Percentiles rank a stretch among this genome's conserved stretches.
Conservation (phyloP, 2,888 invertebrate species). For the Thymelicus acteon region DNA sequence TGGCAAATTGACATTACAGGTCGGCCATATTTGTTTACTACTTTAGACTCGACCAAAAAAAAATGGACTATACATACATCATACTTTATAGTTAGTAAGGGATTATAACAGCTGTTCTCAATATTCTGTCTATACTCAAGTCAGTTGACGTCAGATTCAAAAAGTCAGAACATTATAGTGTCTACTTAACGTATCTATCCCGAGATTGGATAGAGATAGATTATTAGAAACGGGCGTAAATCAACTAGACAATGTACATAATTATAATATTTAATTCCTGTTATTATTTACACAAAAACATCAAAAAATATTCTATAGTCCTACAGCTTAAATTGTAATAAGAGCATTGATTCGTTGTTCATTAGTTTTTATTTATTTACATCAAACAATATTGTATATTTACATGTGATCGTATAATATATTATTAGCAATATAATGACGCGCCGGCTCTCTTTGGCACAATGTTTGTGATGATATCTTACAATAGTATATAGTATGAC, state of each 20-base stretch:
- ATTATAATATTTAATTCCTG: background rate
- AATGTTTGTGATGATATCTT: slow-evolving; percentile 52
- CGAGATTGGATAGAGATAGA: background rate
- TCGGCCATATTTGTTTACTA: no score
- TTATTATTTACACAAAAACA: background rate
- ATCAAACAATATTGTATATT: background rate
- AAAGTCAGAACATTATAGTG: no score
- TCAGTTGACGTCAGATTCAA: no score
- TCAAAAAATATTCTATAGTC: background rate
- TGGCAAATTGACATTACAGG: no score
- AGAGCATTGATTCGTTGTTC: background rate
- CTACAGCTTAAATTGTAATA: background rate
- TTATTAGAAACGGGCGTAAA: no score
- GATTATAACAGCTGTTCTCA: no score
- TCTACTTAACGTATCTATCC: no score
- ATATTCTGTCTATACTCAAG: no score
- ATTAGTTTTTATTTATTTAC: background rate
- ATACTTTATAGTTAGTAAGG: no score
- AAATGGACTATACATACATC: no score
- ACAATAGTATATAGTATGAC: slow-evolving; percentile 12
- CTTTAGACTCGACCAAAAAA: no score
- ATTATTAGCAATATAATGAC: no score
- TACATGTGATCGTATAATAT: background rate
- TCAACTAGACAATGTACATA: background rate
- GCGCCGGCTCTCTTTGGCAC: slow-evolving; percentile 63